Conservation (phyloP, 2,113 vertebrate species). For the Thalassarche chlororhynchos region DNA sequence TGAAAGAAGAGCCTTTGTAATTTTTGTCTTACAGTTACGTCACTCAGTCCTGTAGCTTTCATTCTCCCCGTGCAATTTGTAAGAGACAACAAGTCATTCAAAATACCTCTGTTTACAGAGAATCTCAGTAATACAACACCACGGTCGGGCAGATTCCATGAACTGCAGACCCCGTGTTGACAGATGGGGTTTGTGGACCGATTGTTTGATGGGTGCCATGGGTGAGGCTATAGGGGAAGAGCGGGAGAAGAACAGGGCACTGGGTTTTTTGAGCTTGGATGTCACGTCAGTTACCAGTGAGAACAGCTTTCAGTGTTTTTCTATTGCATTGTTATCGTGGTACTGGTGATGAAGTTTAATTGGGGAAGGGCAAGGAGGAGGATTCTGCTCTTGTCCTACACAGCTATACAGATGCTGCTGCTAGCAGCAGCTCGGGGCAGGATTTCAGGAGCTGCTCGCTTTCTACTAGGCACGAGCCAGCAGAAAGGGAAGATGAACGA, state of each 20-base stretch:
- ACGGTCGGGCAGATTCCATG: slow-evolving; percentile 44
- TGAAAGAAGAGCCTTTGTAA: slow-evolving; percentile 47
- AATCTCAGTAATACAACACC: slow-evolving; percentile 44
- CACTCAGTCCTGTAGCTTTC: slow-evolving; percentile 41
- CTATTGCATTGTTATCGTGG: not conserved
- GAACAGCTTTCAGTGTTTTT: not conserved
- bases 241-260: not conserved
- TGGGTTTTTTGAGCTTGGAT: slow-evolving; percentile 1
- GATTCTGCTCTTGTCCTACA: not conserved
- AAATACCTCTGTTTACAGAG: slow-evolving; percentile 57
- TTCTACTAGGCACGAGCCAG: not conserved
- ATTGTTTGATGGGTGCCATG: slow-evolving; percentile 48
- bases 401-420: not conserved
- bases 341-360: slow-evolving; percentile 18
- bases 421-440: not conserved
- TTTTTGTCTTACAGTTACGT: slow-evolving; percentile 54
- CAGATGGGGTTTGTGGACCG: slow-evolving; percentile 54
- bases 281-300: not conserved
- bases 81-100: slow-evolving; percentile 61
- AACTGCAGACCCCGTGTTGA: slow-evolving; percentile 53
- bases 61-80: slow-evolving; percentile 27
- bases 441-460: not conserved
- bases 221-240: slow-evolving; percentile 10
- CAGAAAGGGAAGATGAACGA: not conserved
- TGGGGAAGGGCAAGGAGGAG: not conserved